Percentiles rank a stretch among this genome's conserved stretches.
Evolutionary conservation across 2,888 invertebrate genomes (phyloP).

Genomic region (Diarsia dahlii): DNA sequence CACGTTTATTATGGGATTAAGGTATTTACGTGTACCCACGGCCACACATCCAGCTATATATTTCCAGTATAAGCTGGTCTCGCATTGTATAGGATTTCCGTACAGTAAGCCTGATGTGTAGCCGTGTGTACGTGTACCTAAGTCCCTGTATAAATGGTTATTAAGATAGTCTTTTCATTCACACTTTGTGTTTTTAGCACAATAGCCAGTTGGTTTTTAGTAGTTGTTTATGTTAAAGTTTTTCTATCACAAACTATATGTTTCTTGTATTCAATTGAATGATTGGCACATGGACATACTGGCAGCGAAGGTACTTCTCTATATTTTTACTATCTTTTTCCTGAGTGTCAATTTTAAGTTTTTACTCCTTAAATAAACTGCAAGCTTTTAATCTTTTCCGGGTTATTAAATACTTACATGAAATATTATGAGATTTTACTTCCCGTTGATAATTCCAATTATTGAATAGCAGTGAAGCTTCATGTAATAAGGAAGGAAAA

Average conservation of each 20-base stretch:
- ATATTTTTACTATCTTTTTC: neutral
- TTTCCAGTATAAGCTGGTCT: too few species aligned
- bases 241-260: neutral
- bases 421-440: neutral
- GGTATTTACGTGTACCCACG: neutral
- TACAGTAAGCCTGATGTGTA: too few species aligned
- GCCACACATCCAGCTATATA: too few species aligned
- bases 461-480: neutral
- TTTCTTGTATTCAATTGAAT: conserved; percentile 49
- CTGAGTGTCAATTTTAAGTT: conserved; percentile 3
- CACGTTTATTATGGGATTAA: conserved; percentile 21
- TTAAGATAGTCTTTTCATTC: neutral
- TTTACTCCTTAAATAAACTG: neutral
- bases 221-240: neutral
- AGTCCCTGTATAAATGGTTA: conserved; percentile 25
- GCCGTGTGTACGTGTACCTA: neutral
- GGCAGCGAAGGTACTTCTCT: neutral
- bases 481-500: neutral
- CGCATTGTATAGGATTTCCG: too few species aligned
- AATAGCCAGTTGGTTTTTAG: neutral
- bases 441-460: neutral
- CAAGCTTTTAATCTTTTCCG: neutral
- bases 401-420: neutral
- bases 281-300: conserved; percentile 65
- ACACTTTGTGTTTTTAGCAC: conserved; percentile 15